Evolutionary conservation across 2,888 invertebrate species (phyloP).

Genomic region (Xestia xanthographa): DNA sequence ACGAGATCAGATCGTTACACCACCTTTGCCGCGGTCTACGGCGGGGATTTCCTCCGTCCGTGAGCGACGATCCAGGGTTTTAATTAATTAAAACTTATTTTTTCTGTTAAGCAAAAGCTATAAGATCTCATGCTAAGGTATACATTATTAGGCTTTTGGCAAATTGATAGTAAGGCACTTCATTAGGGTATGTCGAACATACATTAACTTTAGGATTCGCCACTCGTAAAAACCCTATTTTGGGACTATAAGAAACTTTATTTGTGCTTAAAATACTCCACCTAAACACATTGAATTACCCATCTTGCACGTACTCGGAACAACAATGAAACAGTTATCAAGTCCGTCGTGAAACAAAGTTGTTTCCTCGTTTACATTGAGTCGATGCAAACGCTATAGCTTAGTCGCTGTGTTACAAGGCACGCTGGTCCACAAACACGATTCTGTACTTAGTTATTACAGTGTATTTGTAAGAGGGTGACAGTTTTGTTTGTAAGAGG

Average conservation of each 20-base stretch:
- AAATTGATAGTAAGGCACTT: background rate
- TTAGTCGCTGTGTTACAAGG: constrained; percentile 35
- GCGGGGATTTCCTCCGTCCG: too few relatives aligned
- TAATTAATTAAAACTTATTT: background rate
- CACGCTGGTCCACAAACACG: constrained; percentile 40
- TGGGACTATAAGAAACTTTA: background rate
- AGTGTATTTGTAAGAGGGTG: constrained; percentile 22
- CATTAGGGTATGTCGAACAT: background rate
- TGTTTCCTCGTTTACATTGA: constrained; percentile 46
- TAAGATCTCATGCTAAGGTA: background rate
- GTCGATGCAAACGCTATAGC: constrained; percentile 46
- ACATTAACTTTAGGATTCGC: background rate
- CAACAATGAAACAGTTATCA: constrained; percentile 52
- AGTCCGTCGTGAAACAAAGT: constrained; percentile 51
- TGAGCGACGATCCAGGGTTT: background rate
- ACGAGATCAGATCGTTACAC: background rate
- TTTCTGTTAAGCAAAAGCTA: background rate
- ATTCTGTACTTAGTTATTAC: constrained; percentile 43
- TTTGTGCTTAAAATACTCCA: background rate
- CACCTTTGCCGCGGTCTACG: background rate
- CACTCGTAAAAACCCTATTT: background rate
- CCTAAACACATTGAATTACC: constrained; percentile 18
- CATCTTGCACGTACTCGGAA: constrained; percentile 29
- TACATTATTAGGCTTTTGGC: background rate
- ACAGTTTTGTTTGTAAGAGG: background rate